Conservation (phyloP, 2,113 vertebrate species). For the Pycnonotus jocosus region DNA sequence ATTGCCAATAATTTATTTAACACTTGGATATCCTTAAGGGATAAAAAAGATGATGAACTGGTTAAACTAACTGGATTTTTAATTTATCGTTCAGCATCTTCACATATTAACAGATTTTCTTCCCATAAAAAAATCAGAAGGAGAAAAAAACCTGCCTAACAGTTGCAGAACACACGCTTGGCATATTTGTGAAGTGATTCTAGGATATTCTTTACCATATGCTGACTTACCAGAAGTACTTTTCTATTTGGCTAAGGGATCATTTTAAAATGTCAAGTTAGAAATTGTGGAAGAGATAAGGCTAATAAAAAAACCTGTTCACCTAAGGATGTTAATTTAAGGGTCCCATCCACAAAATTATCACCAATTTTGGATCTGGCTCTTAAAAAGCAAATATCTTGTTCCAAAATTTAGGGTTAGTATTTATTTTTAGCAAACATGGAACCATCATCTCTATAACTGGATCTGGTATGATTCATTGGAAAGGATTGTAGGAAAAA, state of each 20-base stretch:
- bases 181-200: constrained; percentile 61
- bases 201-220: constrained; percentile 60
- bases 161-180: constrained; percentile 56
- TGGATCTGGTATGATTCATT: constrained; percentile 37
- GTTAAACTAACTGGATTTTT: not conserved
- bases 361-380: not conserved
- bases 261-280: constrained; percentile 61
- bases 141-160: constrained; percentile 44
- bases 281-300: constrained; percentile 20
- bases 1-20: not conserved
- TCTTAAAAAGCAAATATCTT: constrained; percentile 2
- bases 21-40: not conserved
- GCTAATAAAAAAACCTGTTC: constrained; percentile 28
- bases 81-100: not conserved
- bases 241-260: constrained; percentile 53
- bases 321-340: constrained; percentile 19
- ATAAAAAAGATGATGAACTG: not conserved
- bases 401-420: constrained; percentile 17
- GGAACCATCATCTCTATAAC: constrained; percentile 44
- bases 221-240: constrained; percentile 51
- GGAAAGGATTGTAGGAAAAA: constrained; percentile 30
- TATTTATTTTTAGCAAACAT: constrained; percentile 50
- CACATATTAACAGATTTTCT: constrained; percentile 45
- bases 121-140: constrained; percentile 8
- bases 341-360: not conserved